These are phyloP conservation scores for Numenius arquata DNA, from an alignment of 2,113 vertebrate genomes.

Conservation along the genomic window DNA sequence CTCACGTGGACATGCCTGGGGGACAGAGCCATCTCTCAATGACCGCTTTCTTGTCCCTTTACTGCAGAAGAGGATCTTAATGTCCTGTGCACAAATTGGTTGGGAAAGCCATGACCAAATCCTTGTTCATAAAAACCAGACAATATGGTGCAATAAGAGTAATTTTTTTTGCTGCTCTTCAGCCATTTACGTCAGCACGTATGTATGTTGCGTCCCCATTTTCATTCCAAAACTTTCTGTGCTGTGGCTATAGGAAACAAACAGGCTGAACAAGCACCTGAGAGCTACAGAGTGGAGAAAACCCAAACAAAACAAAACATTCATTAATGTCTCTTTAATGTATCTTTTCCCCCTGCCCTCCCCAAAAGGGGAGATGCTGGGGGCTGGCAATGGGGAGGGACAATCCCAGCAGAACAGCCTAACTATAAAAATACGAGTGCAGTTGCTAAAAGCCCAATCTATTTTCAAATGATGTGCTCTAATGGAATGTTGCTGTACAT, in stretches of 20 bases:
- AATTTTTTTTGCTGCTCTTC: background rate
- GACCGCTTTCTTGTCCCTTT: background rate
- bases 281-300: background rate
- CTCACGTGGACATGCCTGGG: background rate
- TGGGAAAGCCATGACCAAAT: background rate
- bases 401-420: constrained; percentile 29
- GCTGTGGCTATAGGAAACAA: background rate
- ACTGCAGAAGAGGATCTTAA: background rate
- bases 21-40: background rate
- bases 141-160: background rate
- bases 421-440: constrained; percentile 63
- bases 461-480: constrained; percentile 77
- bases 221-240: constrained; percentile 11
- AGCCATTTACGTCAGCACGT: background rate
- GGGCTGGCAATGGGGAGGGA: constrained; percentile 9
- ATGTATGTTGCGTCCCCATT: background rate
- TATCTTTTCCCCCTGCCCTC: background rate
- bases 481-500: constrained; percentile 80
- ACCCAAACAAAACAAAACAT: constrained; percentile 1
- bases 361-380: background rate
- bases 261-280: background rate
- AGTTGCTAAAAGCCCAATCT: constrained; percentile 76
- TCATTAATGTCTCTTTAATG: constrained; percentile 36
- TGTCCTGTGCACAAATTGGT: background rate
- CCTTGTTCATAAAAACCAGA: background rate